Evolutionary conservation across 2,113 vertebrate genomes (phyloP).

Genomic region (Cryptotis parvus): DNA sequence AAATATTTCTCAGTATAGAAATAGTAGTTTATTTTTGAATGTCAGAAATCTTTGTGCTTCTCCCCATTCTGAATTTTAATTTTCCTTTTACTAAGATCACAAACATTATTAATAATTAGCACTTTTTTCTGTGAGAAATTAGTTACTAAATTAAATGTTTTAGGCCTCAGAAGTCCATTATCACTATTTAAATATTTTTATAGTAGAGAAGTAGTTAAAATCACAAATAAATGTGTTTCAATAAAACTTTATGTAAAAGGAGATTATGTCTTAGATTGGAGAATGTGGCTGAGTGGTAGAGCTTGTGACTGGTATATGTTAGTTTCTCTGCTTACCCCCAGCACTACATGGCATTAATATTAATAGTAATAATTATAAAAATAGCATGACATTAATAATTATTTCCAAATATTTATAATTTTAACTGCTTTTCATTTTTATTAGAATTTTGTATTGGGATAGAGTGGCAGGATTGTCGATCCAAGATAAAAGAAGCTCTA

Average conservation of each 20-base stretch:
- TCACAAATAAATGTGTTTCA: neutral
- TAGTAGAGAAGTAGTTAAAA: neutral
- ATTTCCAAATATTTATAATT: neutral
- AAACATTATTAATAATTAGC: neutral
- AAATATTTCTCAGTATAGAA: neutral
- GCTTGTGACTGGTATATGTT: too few species aligned
- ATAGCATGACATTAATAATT: too few species aligned
- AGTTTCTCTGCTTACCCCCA: too few species aligned
- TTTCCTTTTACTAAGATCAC: neutral
- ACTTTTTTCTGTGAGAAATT: neutral
- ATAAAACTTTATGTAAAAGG: neutral
- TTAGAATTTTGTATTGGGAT: neutral
- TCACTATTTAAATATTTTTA: neutral
- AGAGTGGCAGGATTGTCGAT: neutral
- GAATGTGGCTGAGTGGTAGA: too few species aligned
- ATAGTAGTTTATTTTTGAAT: neutral
- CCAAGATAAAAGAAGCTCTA: neutral
- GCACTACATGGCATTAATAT: too few species aligned
- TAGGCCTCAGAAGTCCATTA: neutral
- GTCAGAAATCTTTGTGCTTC: neutral
- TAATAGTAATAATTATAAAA: too few species aligned
- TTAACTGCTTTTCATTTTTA: neutral
- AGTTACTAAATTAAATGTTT: neutral
- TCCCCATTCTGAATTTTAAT: neutral
- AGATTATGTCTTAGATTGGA: too few species aligned